Base-by-base conservation (phyloP, 2,888 invertebrate species). In the Idaea biselata region DNA sequence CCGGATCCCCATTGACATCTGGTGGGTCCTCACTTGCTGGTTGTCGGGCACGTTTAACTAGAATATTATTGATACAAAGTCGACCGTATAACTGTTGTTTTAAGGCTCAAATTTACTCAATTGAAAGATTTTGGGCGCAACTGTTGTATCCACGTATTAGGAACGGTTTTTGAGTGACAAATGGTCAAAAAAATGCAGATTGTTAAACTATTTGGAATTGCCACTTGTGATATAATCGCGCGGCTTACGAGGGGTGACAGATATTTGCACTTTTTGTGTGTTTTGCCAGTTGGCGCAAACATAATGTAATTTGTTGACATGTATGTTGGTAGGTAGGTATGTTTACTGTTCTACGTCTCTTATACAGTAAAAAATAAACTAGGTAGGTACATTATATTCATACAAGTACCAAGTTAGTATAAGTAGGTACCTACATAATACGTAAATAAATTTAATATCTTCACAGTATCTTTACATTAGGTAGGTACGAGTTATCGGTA, bases 1-100 rank as follows among this genome's bases (percentile, higher is more conserved):
- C 80, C 81, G 73, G 78, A 80, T 80, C 77, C 76, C 79, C 78
- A 79, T 81, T 84, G 84, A 90, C 91, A 91, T 91, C 89, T 88
- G 87, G 82, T 82, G 73, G 78, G 77, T 79, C 81, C 76, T 74
- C 75, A 71, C 69, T 65, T 33, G 33, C 62, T 62, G 58, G 44
- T 44, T 44, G 61, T 55, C 60, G 61, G 59, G 59, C n/a, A 55
- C 60, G 1, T 57, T 59, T 31, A 17, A 44, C 14, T 60, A 33
- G 58, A 58, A 65, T 32, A 32, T 62, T 14, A 18, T 54, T 55
- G 56, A 6, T n/a, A 55, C 33, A n/a, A 59, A 16, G 16, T 44
- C n/a, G 55, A 25, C 58, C 18, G 18, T 55, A 44, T 32, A 17
- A 17, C 25, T 2, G 17, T 33, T 8, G 18, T 0, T 59, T 55